Evolutionary conservation across 2,113 vertebrate genomes (phyloP), one percentile per base, ranked within the genome.

Genomic region (Xenopus laevis): DNA sequence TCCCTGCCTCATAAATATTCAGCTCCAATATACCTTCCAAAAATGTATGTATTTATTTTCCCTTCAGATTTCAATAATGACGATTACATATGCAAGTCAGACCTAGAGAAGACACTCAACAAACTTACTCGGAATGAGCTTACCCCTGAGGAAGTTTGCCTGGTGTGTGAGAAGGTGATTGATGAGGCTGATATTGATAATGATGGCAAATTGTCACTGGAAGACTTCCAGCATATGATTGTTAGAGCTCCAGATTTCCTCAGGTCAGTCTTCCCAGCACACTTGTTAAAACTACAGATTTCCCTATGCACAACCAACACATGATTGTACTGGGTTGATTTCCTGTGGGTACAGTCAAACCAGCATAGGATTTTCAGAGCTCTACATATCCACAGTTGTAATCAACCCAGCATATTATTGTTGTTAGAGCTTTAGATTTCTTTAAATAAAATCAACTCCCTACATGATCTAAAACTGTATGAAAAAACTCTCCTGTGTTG

Each of bases 181-280:
- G 93, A 95, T 0, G 97, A 99, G 81, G 91, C 94, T 0, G 97
- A 98, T 21, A 83, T 89, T 64, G 97, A 99, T 86, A 96, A 97
- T 0, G 96, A 98, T 0, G 95, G 97, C 15, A 94, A 94, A 1
- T 88, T 99, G 44, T 98, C 97, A 0, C 78, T 98, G 62, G 95
- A 97, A 74, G 97, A 98, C 82, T 99, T 99, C 71, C 95, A 95
- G 87, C 94, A 91, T 45, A 97, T 98, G 95, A 98, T 99, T 0
- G 17, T 92, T 59, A 84, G 92, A 73, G 95, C 97, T 0, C 97
- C 97, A 0, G 96, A 99, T 71, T 99, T 99, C 84, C 95, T 98
- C 89, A 99, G 97, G 97, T 97, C 33, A 40, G 33, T 40, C 33
- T 7, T 7, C 8, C 33, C 0, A 4, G 10, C 3, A 18, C 55